Evolutionary conservation across 23 tunicate genomes (phyloP).

Genomic region (Styela clava): DNA sequence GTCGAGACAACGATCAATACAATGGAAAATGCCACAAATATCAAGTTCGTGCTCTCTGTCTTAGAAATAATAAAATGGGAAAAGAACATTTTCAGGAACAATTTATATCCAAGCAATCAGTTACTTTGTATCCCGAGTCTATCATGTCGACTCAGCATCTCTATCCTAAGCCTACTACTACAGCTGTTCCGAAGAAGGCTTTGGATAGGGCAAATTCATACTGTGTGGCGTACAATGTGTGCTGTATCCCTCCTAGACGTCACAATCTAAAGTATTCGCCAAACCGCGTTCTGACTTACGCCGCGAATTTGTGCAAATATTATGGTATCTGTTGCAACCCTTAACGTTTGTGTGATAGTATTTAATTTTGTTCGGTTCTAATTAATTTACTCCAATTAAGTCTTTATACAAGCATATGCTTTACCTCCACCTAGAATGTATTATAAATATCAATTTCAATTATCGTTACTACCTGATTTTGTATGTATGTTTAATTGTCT

Average conservation of each 20-base stretch:
- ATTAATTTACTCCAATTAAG: too few relatives aligned
- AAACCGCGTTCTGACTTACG: background rate
- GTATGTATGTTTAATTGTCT: too few relatives aligned
- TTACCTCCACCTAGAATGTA: too few relatives aligned
- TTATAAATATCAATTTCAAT: too few relatives aligned
- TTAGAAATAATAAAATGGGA: constrained; percentile 7
- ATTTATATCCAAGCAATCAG: background rate
- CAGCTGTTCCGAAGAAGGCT: background rate
- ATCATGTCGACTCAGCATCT: background rate
- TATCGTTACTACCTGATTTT: too few relatives aligned
- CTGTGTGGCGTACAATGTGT: background rate
- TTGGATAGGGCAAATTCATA: background rate
- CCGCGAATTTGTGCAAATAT: background rate
- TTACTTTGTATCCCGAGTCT: background rate
- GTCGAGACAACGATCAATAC: constrained; percentile 54
- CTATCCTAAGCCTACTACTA: background rate
- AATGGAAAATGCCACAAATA: constrained; percentile 49
- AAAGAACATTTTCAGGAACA: background rate
- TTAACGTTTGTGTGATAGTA: background rate
- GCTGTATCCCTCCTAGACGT: background rate
- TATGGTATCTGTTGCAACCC: background rate
- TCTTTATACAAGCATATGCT: too few relatives aligned
- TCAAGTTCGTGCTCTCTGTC: constrained; percentile 69
- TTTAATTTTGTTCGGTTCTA: too few relatives aligned
- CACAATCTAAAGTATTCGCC: background rate